A percentile compares a stretch with the other conserved stretches of the same genome.
phyloP scores from a whole-genome alignment of 1,140 invertebrate genomes.

The Protaetia brevitarsis region DNA sequence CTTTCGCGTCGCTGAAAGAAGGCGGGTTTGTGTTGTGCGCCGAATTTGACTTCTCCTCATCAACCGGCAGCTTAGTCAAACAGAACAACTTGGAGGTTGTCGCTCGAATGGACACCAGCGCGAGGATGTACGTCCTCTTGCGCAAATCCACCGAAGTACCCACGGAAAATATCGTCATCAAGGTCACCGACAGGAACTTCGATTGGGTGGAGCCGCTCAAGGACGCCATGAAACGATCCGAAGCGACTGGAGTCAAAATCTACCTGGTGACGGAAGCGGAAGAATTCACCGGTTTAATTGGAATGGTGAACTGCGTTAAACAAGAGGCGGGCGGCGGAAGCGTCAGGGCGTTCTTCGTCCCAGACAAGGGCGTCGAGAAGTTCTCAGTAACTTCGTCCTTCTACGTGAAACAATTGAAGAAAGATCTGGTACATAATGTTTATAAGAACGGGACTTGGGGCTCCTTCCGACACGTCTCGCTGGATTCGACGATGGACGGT shows the following conservation, averaged over 20 bases:
- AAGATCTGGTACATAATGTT: constrained; percentile 83
- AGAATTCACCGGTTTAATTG: constrained; percentile 73
- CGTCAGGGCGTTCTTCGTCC: constrained; percentile 69
- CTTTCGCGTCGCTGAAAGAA: constrained; percentile 61
- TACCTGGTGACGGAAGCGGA: constrained; percentile 69
- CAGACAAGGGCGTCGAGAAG: constrained; percentile 59
- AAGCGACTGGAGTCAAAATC: constrained; percentile 59
- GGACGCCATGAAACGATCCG: constrained; percentile 59
- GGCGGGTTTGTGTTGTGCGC: constrained; percentile 72
- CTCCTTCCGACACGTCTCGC: constrained; percentile 71
- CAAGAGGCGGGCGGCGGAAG: constrained; percentile 76
- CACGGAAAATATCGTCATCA: constrained; percentile 53
- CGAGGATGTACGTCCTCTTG: constrained; percentile 60
- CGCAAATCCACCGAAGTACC: constrained; percentile 51
- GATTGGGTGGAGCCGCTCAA: constrained; percentile 82
- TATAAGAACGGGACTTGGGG: constrained; percentile 79
- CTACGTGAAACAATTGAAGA: constrained; percentile 64
- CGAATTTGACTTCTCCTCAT: constrained; percentile 59
- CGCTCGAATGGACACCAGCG: constrained; percentile 57
- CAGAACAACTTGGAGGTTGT: constrained; percentile 52
- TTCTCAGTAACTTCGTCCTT: constrained; percentile 58
- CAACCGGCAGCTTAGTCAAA: neutral
- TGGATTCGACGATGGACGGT: constrained; percentile 59
- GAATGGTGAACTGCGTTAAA: constrained; percentile 85
- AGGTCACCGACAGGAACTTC: constrained; percentile 66